Evolutionary conservation across 2,797 vertebrate genomes (phyloP), one percentile per base, ranked within the genome.

Genomic region (Platalea minor): DNA sequence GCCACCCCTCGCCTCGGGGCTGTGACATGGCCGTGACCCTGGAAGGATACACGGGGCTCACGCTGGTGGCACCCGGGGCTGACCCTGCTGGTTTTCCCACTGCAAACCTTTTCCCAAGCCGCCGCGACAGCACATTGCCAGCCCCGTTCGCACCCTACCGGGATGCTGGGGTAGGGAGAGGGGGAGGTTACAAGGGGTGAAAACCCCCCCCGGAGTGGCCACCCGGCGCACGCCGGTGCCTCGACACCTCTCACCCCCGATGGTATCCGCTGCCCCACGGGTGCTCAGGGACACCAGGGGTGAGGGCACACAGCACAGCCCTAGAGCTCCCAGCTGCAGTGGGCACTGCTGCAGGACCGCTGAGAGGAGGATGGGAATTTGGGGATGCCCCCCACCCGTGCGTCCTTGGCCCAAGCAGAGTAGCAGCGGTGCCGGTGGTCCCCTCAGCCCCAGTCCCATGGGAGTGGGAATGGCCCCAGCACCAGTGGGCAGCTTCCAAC

Each of bases 201-300:
- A 54, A 54, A n/a, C 11, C 26, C 12, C 54, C 26, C 45, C 48
- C 33, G 23, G 2, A 67, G 48, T 3, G 3, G 11, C 23, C 3
- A 1, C 19, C 13, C 0, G 2, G 54, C 60, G 37, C 53, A 33
- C 4, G 0, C 9, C 3, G 1, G 7, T 24, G 11, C 65, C 3
- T 2, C 1, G 1, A 13, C 18, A 25, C 6, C 17, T 23, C 61
- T 60, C 23, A 0, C 7, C 13, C 45, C 0, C 4, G 35, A 1
- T 23, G 5, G 37, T 57, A n/a, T 18, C 43, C 5, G 0, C 17
- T 33, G 65, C 10, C n/a, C 15, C 25, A 10, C 18, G 23, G 10
- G 29, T 37, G 16, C 20, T 33, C 5, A 35, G 11, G 20, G 24
- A 48, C 41, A 31, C 11, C 56, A 3, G 26, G 12, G 35, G 0